Base-by-base conservation (phyloP, 2,888 invertebrate species). In the Seira ritae region DNA sequence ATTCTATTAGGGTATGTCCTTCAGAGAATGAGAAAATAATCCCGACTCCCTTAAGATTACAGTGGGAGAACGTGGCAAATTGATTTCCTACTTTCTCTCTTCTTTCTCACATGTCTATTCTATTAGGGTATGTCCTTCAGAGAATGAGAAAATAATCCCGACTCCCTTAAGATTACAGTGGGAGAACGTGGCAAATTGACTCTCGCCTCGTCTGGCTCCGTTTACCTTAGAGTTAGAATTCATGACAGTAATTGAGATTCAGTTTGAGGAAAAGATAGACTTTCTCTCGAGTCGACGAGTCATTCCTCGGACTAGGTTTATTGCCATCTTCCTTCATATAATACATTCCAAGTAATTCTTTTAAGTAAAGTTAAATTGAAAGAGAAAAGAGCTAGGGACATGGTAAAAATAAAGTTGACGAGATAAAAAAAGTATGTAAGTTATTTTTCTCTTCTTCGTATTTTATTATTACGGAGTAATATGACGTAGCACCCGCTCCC, bases 401-500 rank as follows among this genome's bases (percentile, higher is more conserved):
- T 20, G 62, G 24, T 22, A 73, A 19, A n/a, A 74, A 24, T 42
- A 74, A 74, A 62, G 60, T 42, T 72, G n/a, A 66, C 42, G 66
- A 75, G 46, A 17, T 22, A 67, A 31, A 50, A 19, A 75, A 17
- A 46, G 20, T 31, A 17, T 1, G 15, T 50, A 67, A 46, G n/a
- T 24, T 24, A 73, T 31, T 50, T n/a, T 50, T 10, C 4, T 2
- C 20, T 1, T 50, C 50, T 50, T 20, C 4, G 2, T 62, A 4
- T 62, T 62, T 83, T 70, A 73, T 68, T 23, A 82, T 88, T 87
- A 88, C 88, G 20, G 88, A 88, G 75, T 88, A 87, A 67, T 89
- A 89, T 19, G 88, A 87, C 55, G 84, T 70, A 50, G 80, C 80
- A 19, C 37, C 81, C 20, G 85, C 85, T 74, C 85, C 87, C 71